These are phyloP conservation scores for Zapornia atra DNA, from an alignment of 2,113 vertebrate species.

Conservation along the genomic window DNA sequence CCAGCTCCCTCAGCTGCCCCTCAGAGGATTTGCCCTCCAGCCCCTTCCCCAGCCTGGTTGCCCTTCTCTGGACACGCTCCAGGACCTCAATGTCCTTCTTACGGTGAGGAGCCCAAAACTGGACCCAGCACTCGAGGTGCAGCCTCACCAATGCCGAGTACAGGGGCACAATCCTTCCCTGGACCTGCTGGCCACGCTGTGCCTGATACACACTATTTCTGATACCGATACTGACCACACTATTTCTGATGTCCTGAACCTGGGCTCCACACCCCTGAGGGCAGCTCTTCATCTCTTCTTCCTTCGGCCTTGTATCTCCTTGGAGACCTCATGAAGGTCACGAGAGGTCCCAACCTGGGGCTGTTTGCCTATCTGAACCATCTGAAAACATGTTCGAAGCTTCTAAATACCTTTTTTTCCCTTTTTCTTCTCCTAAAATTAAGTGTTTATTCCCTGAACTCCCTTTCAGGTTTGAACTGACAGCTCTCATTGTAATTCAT, in stretches of 20 bases:
- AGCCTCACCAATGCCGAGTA: too few relatives aligned
- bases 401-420: background rate
- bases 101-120: too few relatives aligned
- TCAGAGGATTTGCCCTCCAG: too few relatives aligned
- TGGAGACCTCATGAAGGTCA: background rate
- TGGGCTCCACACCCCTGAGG: background rate
- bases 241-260: background rate
- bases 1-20: too few relatives aligned
- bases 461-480: constrained; percentile 25
- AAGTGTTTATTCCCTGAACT: constrained; percentile 22
- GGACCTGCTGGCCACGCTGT: too few relatives aligned
- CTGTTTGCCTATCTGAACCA: background rate
- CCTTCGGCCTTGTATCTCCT: background rate
- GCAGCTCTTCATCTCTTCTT: background rate
- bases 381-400: background rate
- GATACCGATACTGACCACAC: too few relatives aligned
- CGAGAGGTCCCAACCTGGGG: background rate
- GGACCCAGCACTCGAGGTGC: too few relatives aligned
- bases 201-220: too few relatives aligned
- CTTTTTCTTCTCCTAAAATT: background rate
- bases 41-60: too few relatives aligned
- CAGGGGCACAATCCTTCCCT: too few relatives aligned
- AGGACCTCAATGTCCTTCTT: too few relatives aligned
- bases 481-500: constrained; percentile 38
- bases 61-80: too few relatives aligned